phyloP scores from a whole-genome alignment of 2,888 invertebrate species.

The Microplitis deprimator region DNA sequence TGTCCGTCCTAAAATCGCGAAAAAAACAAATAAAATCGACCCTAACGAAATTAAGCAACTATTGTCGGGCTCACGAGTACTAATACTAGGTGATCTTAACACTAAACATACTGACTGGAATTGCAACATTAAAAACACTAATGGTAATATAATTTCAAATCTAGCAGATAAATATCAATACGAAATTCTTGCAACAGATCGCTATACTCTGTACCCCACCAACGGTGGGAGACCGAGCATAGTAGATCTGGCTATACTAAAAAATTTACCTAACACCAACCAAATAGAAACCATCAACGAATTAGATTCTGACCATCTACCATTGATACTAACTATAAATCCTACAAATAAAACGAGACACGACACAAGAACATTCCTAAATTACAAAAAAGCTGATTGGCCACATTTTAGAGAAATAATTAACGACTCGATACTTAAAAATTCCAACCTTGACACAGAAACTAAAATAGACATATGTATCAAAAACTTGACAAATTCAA shows the following conservation, averaged over 20 bases:
- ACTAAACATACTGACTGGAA: slow-evolving; percentile 46
- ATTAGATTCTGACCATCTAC: slow-evolving; percentile 23
- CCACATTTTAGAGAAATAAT: background rate
- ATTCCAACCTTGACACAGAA: background rate
- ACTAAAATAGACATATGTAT: slow-evolving; percentile 21
- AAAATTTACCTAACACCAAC: background rate
- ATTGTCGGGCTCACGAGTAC: slow-evolving; percentile 6
- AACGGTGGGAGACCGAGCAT: background rate
- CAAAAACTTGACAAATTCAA: slow-evolving; percentile 7
- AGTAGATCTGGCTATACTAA: background rate
- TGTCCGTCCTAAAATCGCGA: slow-evolving; percentile 28
- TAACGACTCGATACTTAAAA: no score
- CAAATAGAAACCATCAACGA: background rate
- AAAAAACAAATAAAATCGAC: background rate
- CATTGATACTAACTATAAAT: background rate
- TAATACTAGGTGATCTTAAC: slow-evolving; percentile 45
- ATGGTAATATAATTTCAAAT: no score
- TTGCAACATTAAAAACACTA: slow-evolving; percentile 39
- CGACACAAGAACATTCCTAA: background rate
- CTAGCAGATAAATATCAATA: background rate
- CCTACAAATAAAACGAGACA: background rate
- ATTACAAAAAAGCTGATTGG: slow-evolving; percentile 25
- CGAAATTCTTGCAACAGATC: background rate
- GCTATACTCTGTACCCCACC: background rate
- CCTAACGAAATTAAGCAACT: slow-evolving; percentile 38